Base-by-base conservation (phyloP, 2,797 vertebrate species). In the Amniataba percoides region DNA sequence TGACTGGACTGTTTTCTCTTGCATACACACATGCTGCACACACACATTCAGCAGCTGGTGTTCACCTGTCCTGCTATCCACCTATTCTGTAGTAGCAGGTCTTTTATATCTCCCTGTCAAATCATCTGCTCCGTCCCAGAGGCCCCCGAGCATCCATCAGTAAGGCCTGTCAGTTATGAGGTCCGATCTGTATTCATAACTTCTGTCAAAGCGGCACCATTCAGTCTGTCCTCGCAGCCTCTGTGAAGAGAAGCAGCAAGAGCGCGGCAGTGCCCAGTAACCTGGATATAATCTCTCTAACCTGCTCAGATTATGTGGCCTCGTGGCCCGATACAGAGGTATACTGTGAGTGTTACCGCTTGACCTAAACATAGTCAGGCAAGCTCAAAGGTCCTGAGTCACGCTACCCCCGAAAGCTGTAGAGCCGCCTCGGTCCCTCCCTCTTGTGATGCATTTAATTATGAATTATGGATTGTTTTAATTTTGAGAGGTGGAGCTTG, bases 101-200 rank as follows among this genome's bases (percentile, higher is more conserved):
- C 71, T 92, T 76, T 36, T 65, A 12, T 73, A 80, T 81, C 87
- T 85, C 65, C 45, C 61, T 87, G 77, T 90, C 82, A 82, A 57
- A 81, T 77, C 85, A 74, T 86, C 55, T 71, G 61, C 63, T 80
- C 64, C 21, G 80, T 80, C 82, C 65, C 69, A 27, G 61, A 75
- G 71, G 81, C 86, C 83, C 83, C 74, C 3, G 18, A 83, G 86
- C 62, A 18, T 78, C 83, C 81, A 68, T 86, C 89, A 88, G 72
- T 56, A 27, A 58, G 68, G 58, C 82, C 81, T 88, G 89, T 88
- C 91, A 85, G 68, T 89, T 77, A 89, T 87, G 71, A 82, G 71
- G 68, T 84, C 81, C 25, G 80, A 91, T 92, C 84, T 90, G 88
- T 90, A 87, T 90, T 93, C 87, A 88, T 88, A 90, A 86, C 87